A percentile compares a stretch with the other conserved stretches of the same genome.
These are phyloP conservation scores for Littorina saxatilis DNA, from an alignment of 1,140 invertebrate genomes.

Conservation along the genomic window DNA sequence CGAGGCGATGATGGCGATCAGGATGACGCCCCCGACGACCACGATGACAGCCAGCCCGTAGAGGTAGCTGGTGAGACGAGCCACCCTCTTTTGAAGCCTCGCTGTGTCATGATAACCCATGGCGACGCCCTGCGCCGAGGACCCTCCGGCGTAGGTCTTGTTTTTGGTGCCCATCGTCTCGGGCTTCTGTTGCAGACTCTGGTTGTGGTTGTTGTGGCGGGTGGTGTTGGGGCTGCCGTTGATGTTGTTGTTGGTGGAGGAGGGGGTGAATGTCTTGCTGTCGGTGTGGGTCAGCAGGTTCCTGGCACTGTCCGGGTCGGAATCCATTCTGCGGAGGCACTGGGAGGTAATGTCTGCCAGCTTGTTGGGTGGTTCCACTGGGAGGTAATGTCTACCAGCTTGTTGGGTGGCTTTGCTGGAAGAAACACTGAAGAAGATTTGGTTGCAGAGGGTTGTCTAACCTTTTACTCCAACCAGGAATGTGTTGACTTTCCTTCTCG, in stretches of 20 bases:
- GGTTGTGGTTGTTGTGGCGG: not conserved
- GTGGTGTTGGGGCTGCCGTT: not conserved
- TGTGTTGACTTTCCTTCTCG: not conserved
- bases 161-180: not conserved
- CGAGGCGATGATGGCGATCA: conserved; percentile 57
- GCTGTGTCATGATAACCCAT: conserved; percentile 15
- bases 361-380: not conserved
- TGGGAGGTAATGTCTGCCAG: not conserved
- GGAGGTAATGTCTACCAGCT: not conserved
- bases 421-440: not conserved
- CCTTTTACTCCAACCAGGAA: not conserved
- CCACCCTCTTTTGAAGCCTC: conserved; percentile 44
- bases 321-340: conserved; percentile 27
- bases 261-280: not conserved
- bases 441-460: not conserved
- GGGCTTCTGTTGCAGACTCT: not conserved
- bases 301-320: conserved; percentile 27
- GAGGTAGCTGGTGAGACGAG: conserved; percentile 49
- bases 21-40: conserved; percentile 54
- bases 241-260: not conserved
- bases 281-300: conserved; percentile 1
- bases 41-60: conserved; percentile 56
- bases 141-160: not conserved
- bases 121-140: not conserved
- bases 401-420: too few species aligned